Base-by-base conservation (phyloP, 2,888 invertebrate species). In the Clistopyga incitator region DNA sequence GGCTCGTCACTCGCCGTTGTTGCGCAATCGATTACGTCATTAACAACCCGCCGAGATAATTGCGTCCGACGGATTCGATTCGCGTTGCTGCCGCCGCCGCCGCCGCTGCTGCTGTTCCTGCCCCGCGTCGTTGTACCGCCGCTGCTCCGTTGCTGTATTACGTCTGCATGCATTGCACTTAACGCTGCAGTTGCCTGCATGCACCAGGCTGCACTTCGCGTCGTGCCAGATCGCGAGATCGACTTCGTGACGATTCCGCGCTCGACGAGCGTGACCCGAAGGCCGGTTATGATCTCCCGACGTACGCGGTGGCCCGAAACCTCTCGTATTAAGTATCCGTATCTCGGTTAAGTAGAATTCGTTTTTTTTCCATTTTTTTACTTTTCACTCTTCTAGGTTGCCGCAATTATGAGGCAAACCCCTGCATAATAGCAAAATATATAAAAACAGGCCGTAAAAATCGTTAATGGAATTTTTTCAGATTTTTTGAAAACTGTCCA, bases 1-100 rank as follows among this genome's bases (percentile, higher is more conserved):
- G 38, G 59, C 67, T 78, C 61, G 78, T 78, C 70, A 61, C n/a
- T 78, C 52, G 52, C 38, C 83, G 77, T 67, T 78, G 72, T 87
- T 84, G 84, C 85, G 85, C 86, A 86, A 88, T 84, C 77, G 75
- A 68, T 83, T 75, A 74, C 85, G 83, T 85, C 87, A 82, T 87
- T 87, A 86, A 82, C 82, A 70, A 75, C 64, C 76, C 81, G 81
- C 76, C 64, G 78, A 54, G 45, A 82, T 78, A 75, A 82, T 82
- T 82, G 75, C 74, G 64, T 70, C 54, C 61, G 81, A 81, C 81
- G 70, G 74, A 82, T 82, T 82, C 64, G 72, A 64, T 78, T 78
- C 78, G 67, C 56, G 45, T 47, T 29, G n/a, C 61, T 65, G 71
- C 64, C 38, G 71, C 56, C n/a, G 4, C 50, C 18, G 18, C 50